Base-by-base conservation (phyloP, 2,797 vertebrate species). In the Eremophila alpestris region DNA sequence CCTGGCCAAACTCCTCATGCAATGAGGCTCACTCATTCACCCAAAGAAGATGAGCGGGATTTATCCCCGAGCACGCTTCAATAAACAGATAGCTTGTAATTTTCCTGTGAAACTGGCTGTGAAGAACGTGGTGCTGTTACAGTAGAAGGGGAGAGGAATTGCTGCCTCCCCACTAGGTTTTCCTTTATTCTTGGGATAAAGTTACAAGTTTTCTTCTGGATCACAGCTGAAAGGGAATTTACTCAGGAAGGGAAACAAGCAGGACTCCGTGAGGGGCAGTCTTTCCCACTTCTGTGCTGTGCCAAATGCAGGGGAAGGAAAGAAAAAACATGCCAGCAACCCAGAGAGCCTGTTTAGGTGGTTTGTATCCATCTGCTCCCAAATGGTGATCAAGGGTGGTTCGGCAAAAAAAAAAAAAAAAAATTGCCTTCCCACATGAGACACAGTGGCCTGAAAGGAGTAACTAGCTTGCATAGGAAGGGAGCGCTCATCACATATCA, bases 41-140 rank as follows among this genome's bases (percentile, higher is more conserved):
- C 0, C 40, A 26, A 68, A 54, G 73, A 59, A 17, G 62, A 34
- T 0, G 6, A 74, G 68, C 0, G 0, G 73, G 76, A 70, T 90
- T 87, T 45, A 81, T 52, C 65, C 69, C 29, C 1, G 0, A 52
- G 58, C 68, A 34, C 1, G 10, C 59, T 69, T 59, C 29, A n/a
- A 19, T 71, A 48, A 88, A 20, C 36, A 75, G 94, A 65, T 32
- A 73, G 43, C 46, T 55, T 59, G 73, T 76, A 55, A 83, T 90
- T 94, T 90, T 83, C 85, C 43, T 21, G n/a, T 86, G 91, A 96
- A 94, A 68, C 49, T 45, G 54, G 9, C 16, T 75, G 73, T 89
- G 69, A 83, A 83, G 63, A 58, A 68, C 56, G 59, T 3, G 36
- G 16, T 69, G 67, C 55, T 76, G 55, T 73, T 86, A 82, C 79